Evolutionary conservation across 2,888 invertebrate species (phyloP), one percentile per base, ranked within the genome.

Genomic region (Rotaria macrura): DNA sequence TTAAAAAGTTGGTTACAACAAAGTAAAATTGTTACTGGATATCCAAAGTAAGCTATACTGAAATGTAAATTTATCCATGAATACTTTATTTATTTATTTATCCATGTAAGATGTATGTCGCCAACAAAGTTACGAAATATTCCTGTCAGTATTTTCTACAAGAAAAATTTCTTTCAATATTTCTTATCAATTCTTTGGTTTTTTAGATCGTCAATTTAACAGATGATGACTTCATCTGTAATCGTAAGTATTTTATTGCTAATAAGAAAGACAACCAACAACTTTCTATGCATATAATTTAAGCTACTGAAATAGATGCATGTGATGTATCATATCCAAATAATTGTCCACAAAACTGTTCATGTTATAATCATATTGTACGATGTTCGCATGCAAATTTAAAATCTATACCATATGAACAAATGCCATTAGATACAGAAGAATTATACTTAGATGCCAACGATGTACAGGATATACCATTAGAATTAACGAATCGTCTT

Each of bases 361-460:
- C 93, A 85, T 97, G 97, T 91, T 94, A 95, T 0, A 96, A 96
- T 43, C 96, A 95, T 0, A 94, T 96, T 47, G 96, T 97, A 40
- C 93, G 96, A 85, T 97, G 96, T 91, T 94, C 95, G 72, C 93
- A 95, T 87, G 94, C 94, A 12, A 93, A 94, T 89, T 92, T 97
- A 85, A 93, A 93, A 85, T 93, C 94, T 89, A 94, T 97, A 88
- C 97, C 97, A 1, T 79, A 43, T 79, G 38, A 74, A 47, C 94
- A 95, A 88, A 94, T 97, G 89, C 96, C 97, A 7, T 92, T 94
- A 25, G 96, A 96, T 92, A 96, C 97, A 17, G 95, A 96, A 0
- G 97, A 97, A 91, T 92, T 97, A 91, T 94, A 97, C 92, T 92
- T 99, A 89, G 98, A 99, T 91, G 95, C 95, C 29, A 99, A 99